Evolutionary conservation across 2,888 invertebrate genomes (phyloP).

Genomic region (Spodoptera exigua): DNA sequence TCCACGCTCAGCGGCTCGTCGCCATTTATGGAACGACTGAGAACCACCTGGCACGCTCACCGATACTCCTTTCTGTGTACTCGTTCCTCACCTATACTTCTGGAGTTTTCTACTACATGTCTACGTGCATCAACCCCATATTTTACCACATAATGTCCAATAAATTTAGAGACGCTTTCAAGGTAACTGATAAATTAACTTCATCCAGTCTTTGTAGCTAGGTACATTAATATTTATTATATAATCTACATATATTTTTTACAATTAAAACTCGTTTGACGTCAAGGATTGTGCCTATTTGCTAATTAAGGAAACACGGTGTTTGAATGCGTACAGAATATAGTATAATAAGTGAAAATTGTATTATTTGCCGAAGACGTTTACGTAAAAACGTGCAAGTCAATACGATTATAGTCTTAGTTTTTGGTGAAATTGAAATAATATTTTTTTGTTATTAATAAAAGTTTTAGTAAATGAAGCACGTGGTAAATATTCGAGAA

Average conservation of each 20-base stretch:
- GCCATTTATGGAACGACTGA: slow-evolving; percentile 92
- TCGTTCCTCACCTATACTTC: slow-evolving; percentile 94
- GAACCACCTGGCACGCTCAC: slow-evolving; percentile 77
- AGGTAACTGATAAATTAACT: slow-evolving; percentile 88
- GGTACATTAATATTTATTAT: neutral
- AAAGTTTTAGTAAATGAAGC: too few species aligned
- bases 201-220: neutral
- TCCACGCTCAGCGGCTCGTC: slow-evolving; percentile 96
- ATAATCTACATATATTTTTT: too few species aligned
- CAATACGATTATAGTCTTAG: too few species aligned
- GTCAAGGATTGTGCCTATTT: too few species aligned
- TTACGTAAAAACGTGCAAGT: too few species aligned
- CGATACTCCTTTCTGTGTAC: slow-evolving; percentile 89
- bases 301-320: too few species aligned
- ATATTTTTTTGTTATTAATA: too few species aligned
- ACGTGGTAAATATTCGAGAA: slow-evolving; percentile 2
- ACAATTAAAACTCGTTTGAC: too few species aligned
- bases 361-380: too few species aligned
- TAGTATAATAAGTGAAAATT: too few species aligned
- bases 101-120: slow-evolving; percentile 96
- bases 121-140: slow-evolving; percentile 97
- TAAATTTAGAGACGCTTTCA: slow-evolving; percentile 97
- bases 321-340: too few species aligned
- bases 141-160: slow-evolving; percentile 98
- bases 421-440: too few species aligned